Percentiles rank a stretch among this genome's conserved stretches.
phyloP scores from a whole-genome alignment of 2,888 invertebrate species.

The Siphonodentalium dalli region DNA sequence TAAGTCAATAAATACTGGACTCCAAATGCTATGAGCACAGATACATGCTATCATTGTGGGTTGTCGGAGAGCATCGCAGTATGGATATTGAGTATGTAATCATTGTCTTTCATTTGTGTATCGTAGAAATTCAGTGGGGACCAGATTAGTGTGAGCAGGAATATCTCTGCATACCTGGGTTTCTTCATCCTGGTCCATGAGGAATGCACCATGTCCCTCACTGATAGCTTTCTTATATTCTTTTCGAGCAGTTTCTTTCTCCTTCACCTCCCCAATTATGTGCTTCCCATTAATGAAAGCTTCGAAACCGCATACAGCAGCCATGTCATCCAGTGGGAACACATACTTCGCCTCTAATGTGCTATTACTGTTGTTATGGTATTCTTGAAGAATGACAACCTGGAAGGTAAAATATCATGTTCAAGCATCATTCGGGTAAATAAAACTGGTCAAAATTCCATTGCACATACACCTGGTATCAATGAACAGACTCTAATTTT shows the following conservation, averaged over 20 bases:
- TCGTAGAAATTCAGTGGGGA: too few species aligned
- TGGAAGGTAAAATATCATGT: conserved; percentile 30
- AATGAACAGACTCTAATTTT: too few species aligned
- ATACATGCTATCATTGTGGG: too few species aligned
- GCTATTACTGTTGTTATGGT: conserved; percentile 45
- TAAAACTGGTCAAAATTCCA: too few species aligned
- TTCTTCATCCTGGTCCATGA: conserved; percentile 66
- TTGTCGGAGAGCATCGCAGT: too few species aligned
- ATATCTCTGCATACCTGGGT: conserved; percentile 61
- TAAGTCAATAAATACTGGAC: too few species aligned
- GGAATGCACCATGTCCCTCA: conserved; percentile 65
- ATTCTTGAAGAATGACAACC: conserved; percentile 62
- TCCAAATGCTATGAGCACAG: too few species aligned
- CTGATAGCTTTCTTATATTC: conserved; percentile 65
- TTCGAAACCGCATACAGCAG: conserved; percentile 66
- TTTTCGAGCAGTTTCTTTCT: conserved; percentile 63
- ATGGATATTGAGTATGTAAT: too few species aligned
- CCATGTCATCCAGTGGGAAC: conserved; percentile 64
- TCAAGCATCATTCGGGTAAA: not conserved
- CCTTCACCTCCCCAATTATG: conserved; percentile 64
- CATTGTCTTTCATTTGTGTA: too few species aligned
- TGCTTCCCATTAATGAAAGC: conserved; percentile 66
- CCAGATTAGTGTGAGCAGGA: too few species aligned
- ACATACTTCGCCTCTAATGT: conserved; percentile 65
- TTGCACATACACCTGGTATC: too few species aligned